Percentiles rank a stretch among this genome's conserved stretches.
Conservation (phyloP, 2,888 invertebrate genomes). For the Tyria jacobaeae region DNA sequence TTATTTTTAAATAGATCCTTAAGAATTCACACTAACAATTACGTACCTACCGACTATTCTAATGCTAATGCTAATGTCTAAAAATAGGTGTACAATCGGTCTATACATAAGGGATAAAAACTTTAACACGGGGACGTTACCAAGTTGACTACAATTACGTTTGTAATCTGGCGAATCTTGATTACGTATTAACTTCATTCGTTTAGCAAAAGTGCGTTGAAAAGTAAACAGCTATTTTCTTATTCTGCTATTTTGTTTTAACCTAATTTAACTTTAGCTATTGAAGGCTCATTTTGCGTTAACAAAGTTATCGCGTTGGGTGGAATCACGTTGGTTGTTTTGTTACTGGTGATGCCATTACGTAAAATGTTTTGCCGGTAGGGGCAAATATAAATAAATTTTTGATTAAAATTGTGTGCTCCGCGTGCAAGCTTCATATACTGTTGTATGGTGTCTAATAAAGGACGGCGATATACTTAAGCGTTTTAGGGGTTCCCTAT, state of each 20-base stretch:
- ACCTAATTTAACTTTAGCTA: conserved; percentile 82
- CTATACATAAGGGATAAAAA: conserved; percentile 15
- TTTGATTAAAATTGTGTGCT: conserved; percentile 45
- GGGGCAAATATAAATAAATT: conserved; percentile 48
- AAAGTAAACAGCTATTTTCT: conserved; percentile 66
- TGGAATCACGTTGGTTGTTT: conserved; percentile 61
- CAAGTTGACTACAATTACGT: conserved; percentile 33
- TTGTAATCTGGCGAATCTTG: conserved; percentile 45
- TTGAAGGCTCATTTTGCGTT: conserved; percentile 76
- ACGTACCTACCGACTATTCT: neutral
- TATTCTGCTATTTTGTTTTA: conserved; percentile 72
- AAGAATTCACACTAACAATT: neutral
- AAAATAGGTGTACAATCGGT: too few relatives aligned
- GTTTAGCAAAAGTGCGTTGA: conserved; percentile 51
- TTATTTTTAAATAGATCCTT: neutral
- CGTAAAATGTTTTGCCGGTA: conserved; percentile 38
- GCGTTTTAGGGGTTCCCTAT: neutral
- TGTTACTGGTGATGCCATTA: conserved; percentile 48
- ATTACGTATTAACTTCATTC: conserved; percentile 52
- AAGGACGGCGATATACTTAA: neutral
- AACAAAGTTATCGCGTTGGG: conserved; percentile 70
- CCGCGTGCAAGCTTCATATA: conserved; percentile 29
- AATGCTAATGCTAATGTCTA: neutral
- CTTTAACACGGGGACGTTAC: conserved; percentile 26
- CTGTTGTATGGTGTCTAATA: neutral